Conservation (phyloP, 2,113 vertebrate species). For the Myotis davidii region DNA sequence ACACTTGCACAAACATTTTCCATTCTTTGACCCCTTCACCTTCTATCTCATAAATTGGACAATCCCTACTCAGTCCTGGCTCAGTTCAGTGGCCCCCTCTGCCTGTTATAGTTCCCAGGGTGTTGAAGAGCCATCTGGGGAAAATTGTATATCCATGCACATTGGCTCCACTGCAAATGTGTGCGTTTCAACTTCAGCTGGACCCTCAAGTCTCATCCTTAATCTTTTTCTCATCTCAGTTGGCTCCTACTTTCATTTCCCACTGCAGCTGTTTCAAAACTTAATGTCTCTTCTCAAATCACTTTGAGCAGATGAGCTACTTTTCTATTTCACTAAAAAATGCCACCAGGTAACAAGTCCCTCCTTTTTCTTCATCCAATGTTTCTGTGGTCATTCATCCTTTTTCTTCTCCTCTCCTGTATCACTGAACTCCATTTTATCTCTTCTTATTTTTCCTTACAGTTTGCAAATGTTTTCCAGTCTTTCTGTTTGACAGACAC, state of each 20-base stretch:
- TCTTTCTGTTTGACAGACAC: not conserved
- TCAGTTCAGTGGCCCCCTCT: conserved; percentile 13
- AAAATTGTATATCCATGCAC: conserved; percentile 54
- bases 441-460: not conserved
- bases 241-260: conserved; percentile 59
- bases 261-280: conserved; percentile 56
- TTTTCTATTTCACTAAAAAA: conserved; percentile 25
- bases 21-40: conserved; percentile 54
- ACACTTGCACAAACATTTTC: conserved; percentile 41
- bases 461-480: not conserved
- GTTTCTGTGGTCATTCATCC: not conserved
- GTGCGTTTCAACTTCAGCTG: conserved; percentile 58
- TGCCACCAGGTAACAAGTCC: not conserved
- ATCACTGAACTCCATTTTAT: not conserved
- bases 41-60: conserved; percentile 33
- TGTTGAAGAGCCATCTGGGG: conserved; percentile 53
- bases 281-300: conserved; percentile 45
- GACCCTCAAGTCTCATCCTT: conserved; percentile 52
- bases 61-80: conserved; percentile 4
- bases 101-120: conserved; percentile 54
- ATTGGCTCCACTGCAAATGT: conserved; percentile 58
- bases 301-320: conserved; percentile 49
- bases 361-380: not conserved
- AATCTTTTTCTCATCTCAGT: conserved; percentile 59
- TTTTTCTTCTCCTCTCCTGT: not conserved